Conservation (phyloP, 2,113 vertebrate genomes). For the Apodemus sylvaticus region DNA sequence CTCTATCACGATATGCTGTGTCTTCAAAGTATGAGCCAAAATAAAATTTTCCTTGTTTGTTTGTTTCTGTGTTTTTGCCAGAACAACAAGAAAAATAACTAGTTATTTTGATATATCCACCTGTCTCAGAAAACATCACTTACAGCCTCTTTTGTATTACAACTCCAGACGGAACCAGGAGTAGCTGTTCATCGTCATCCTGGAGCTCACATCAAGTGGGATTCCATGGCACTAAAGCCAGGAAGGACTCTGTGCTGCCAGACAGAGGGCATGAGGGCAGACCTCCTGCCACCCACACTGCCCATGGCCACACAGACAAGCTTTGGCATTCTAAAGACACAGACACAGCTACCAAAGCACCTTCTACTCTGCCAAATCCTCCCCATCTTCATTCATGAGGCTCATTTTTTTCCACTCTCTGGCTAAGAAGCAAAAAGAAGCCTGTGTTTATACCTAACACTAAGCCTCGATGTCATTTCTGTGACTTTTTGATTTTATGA, state of each 20-base stretch:
- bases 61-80: not conserved
- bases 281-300: not conserved
- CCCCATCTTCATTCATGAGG: not conserved
- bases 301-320: not conserved
- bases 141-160: not conserved
- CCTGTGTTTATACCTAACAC: slow-evolving; percentile 2
- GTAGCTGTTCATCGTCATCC: not conserved
- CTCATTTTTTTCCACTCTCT: not conserved
- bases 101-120: not conserved
- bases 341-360: not conserved
- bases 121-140: not conserved
- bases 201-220: not conserved
- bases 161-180: slow-evolving; percentile 19
- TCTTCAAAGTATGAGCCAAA: not conserved
- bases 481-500: slow-evolving; percentile 34
- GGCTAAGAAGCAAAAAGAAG: not conserved
- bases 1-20: accelerated
- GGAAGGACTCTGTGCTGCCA: not conserved
- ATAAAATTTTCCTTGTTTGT: not conserved
- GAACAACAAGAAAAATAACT: not conserved
- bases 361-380: not conserved
- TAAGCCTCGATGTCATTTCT: slow-evolving; percentile 3
- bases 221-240: not conserved
- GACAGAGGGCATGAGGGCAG: not conserved
- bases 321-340: not conserved